A percentile compares a stretch with the other conserved stretches of the same genome.
phyloP scores from a whole-genome alignment of 2,888 invertebrate species.

The Drepanosiphum platanoidis region DNA sequence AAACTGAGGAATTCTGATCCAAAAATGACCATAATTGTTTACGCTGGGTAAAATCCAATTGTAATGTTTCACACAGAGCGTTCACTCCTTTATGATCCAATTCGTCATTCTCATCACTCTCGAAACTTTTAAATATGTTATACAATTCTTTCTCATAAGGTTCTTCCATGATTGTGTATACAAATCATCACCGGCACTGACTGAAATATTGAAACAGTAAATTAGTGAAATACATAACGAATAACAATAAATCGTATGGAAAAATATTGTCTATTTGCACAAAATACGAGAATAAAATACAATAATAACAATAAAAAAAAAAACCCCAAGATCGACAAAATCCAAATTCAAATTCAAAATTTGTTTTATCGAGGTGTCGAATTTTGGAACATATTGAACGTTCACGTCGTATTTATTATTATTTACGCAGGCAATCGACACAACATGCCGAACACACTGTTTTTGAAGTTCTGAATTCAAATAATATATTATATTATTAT shows the following conservation, averaged over 20 bases:
- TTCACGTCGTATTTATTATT: neutral
- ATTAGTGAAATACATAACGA: neutral
- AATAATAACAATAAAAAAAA: neutral
- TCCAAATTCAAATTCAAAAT: neutral
- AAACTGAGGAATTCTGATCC: slow-evolving; percentile 68
- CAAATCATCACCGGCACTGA: slow-evolving; percentile 67
- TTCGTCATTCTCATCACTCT: slow-evolving; percentile 76
- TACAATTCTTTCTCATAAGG: slow-evolving; percentile 85
- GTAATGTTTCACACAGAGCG: slow-evolving; percentile 79
- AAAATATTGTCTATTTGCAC: neutral
- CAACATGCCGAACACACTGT: slow-evolving; percentile 2
- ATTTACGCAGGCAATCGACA: neutral
- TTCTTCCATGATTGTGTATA: slow-evolving; percentile 60
- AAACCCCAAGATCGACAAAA: neutral
- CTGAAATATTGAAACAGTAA: slow-evolving; percentile 7
- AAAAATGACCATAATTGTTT: slow-evolving; percentile 57
- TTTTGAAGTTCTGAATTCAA: slow-evolving; percentile 1
- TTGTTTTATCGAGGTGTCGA: neutral
- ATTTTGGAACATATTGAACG: slow-evolving; percentile 12
- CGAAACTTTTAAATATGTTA: slow-evolving; percentile 83
- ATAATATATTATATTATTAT: neutral
- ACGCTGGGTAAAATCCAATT: slow-evolving; percentile 74
- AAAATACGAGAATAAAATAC: too few species aligned
- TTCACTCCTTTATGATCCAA: slow-evolving; percentile 76
- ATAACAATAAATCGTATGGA: neutral